Base-by-base conservation (phyloP, 2,113 vertebrate species). In the Gallinago media region DNA sequence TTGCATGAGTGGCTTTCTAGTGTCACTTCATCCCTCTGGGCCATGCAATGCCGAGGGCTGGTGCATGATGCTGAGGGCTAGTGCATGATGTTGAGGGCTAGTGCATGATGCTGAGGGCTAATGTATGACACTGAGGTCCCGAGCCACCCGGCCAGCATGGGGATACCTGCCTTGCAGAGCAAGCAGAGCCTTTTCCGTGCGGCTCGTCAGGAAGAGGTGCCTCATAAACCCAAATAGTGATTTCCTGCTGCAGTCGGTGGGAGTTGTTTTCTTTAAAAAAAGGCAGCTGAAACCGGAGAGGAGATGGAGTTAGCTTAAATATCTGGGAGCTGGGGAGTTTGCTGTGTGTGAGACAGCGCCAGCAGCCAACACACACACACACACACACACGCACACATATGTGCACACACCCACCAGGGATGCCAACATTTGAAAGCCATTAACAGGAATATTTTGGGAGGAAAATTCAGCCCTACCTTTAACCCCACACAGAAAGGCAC, bases 161-260 rank as follows among this genome's bases (percentile, higher is more conserved):
- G 40, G 62, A 7, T 95, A 75, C 92, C 87, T 47, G 65, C 78
- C 29, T 20, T 13, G 40, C 73, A 44, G 81, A 81, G 81, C 74
- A 11, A 46, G 89, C 93, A 42, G 74, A 86, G 52, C 8, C 47
- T 31, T 80, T 78, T 85, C 80, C 88, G 17, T 15, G 59, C 77
- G 17, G 96, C 86, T 31, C 38, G 19, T 96, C 94, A 98, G 98
- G 98, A 99, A 99, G 97, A 97, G 98, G 98, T 66, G 67, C 97
- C 98, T 97, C 94, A 93, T 98, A 97, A 98, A 97, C 93, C 98
- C 98, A 98, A 99, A 99, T 75, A 98, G 93, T 29, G 85, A 96
- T 98, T 99, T 99, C 98, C 98, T 98, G 98, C 97, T 95, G 93
- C 88, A 87, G 86, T 67, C 82, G 54, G 85, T 89, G 90, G 50